Evolutionary conservation across 2,797 vertebrate genomes (phyloP).

Genomic region (Halcyon badia): DNA sequence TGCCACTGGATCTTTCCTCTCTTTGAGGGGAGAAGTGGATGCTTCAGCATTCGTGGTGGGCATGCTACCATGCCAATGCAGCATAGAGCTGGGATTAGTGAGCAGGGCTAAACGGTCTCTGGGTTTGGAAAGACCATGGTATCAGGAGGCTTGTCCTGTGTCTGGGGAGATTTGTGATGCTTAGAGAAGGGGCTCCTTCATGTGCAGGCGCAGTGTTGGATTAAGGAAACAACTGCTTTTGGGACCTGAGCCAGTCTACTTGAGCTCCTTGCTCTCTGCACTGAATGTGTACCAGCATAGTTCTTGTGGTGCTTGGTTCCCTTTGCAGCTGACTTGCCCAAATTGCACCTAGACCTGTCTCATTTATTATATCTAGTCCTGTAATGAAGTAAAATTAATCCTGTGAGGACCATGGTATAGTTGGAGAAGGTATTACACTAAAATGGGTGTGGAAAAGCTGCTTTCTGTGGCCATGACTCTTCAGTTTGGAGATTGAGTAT

Average conservation of each 20-base stretch:
- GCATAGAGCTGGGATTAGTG: accelerated
- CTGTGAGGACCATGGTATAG: background rate
- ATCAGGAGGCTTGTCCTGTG: background rate
- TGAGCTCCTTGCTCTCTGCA: background rate
- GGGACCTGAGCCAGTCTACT: background rate
- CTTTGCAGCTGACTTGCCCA: background rate
- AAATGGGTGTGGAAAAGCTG: background rate
- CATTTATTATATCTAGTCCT: background rate
- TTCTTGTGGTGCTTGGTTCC: background rate
- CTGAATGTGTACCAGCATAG: background rate
- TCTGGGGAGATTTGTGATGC: background rate
- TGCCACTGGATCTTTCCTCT: background rate
- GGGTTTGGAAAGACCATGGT: background rate
- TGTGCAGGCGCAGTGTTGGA: accelerated
- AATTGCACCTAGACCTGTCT: background rate
- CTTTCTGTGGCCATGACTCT: background rate
- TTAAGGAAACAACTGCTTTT: background rate
- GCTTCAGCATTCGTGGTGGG: background rate
- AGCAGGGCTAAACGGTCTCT: background rate
- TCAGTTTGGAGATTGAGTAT: background rate
- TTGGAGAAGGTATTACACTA: background rate
- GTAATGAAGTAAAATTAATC: background rate
- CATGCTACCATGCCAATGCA: background rate
- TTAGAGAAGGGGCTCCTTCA: background rate
- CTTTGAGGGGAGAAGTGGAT: background rate